Conservation (phyloP, 2,113 vertebrate genomes). For the Ictalurus furcatus region DNA sequence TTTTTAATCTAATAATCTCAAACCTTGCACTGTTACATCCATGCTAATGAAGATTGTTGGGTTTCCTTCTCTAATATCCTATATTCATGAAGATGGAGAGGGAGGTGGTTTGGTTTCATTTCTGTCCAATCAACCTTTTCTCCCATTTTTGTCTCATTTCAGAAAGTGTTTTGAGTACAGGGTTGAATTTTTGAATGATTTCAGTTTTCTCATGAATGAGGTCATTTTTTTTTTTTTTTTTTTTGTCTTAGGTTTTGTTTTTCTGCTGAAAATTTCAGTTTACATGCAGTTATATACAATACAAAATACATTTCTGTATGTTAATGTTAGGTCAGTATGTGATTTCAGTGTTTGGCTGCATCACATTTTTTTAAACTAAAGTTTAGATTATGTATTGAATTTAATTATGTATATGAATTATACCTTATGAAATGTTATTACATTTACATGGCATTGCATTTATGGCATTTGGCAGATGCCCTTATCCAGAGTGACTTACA, state of each 20-base stretch:
- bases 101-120: not conserved
- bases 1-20: not conserved
- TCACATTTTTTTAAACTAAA: too few relatives aligned
- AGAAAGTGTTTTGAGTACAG: not conserved
- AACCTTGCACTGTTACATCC: not conserved
- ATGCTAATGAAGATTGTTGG: not conserved
- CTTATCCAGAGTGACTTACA: too few relatives aligned
- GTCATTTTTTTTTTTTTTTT: not conserved
- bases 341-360: too few relatives aligned
- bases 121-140: not conserved
- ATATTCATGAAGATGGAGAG: not conserved
- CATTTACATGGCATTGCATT: too few relatives aligned
- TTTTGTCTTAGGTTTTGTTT: not conserved
- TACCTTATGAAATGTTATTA: too few relatives aligned
- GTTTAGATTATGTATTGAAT: too few relatives aligned
- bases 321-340: too few relatives aligned
- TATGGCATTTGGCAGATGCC: too few relatives aligned
- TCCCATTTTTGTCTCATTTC: not conserved
- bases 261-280: not conserved
- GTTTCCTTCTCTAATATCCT: not conserved
- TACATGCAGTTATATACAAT: too few relatives aligned
- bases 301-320: too few relatives aligned
- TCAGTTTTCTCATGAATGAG: not conserved
- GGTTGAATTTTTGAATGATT: not conserved
- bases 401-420: too few relatives aligned